phyloP scores from a whole-genome alignment of 2,888 invertebrate genomes.

The Ryuthela nishihirai region DNA sequence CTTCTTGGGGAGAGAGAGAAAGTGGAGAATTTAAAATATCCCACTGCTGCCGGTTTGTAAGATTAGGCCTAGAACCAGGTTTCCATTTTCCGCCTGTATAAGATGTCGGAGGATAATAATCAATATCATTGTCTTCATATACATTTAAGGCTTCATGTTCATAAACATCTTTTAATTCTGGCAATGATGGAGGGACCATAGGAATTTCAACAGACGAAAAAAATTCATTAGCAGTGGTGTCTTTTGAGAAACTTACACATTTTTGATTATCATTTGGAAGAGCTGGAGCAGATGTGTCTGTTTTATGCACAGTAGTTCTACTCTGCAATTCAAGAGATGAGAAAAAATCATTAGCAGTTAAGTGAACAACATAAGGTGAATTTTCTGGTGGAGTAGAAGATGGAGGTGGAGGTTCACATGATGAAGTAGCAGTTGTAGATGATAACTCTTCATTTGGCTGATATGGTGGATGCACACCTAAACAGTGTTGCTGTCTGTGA shows the following conservation, averaged over 20 bases:
- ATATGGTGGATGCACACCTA: neutral
- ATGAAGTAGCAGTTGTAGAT: neutral
- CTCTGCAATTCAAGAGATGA: constrained; percentile 62
- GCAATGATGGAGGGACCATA: too few species aligned
- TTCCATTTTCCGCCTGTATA: constrained; percentile 68
- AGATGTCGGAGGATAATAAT: constrained; percentile 44
- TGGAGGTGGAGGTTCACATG: too few species aligned
- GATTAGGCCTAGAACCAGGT: constrained; percentile 56
- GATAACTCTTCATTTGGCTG: neutral
- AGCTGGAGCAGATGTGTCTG: constrained; percentile 2
- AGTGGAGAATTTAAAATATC: neutral
- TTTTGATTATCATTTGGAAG: constrained; percentile 9
- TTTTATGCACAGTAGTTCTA: constrained; percentile 25
- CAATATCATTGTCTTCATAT: constrained; percentile 13
- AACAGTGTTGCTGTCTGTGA: constrained; percentile 72
- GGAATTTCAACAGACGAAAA: neutral
- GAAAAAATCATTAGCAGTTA: constrained; percentile 64
- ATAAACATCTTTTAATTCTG: constrained; percentile 44
- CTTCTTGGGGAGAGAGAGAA: neutral
- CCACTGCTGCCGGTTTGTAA: neutral
- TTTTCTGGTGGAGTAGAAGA: too few species aligned
- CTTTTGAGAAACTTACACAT: neutral
- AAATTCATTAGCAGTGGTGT: neutral
- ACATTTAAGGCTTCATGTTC: constrained; percentile 30
- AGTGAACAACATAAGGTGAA: too few species aligned